These are phyloP conservation scores for Caenorhabditis angaria DNA, from an alignment of 2,888 invertebrate genomes.

Conservation along the genomic window DNA sequence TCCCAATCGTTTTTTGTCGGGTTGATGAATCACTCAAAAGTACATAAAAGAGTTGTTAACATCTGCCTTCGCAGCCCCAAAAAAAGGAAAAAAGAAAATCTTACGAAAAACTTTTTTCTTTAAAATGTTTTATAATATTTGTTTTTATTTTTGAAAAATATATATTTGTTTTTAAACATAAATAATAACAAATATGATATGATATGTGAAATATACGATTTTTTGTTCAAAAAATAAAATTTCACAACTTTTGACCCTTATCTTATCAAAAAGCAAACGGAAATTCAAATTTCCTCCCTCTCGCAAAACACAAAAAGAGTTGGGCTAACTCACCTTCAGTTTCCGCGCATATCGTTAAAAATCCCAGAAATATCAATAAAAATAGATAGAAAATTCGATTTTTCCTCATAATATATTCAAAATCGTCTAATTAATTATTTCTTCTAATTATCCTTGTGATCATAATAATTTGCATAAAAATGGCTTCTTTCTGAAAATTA, in stretches of 20 bases:
- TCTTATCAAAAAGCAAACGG: neutral
- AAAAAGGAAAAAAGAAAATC: neutral
- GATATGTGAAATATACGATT: neutral
- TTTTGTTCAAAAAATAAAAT: no score
- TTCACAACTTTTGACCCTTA: neutral
- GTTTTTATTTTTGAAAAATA: neutral
- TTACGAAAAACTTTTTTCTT: neutral
- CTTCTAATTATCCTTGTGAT: neutral
- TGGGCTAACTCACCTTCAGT: constrained; percentile 7
- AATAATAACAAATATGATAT: neutral
- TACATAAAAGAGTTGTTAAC: neutral
- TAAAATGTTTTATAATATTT: neutral
- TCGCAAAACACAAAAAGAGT: constrained; percentile 3
- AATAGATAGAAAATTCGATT: constrained; percentile 27
- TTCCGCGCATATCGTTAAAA: neutral
- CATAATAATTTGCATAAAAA: neutral
- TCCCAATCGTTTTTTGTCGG: neutral
- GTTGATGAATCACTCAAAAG: neutral
- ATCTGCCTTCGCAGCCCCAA: no score
- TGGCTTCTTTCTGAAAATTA: neutral
- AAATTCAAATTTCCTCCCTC: neutral
- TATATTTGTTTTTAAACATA: neutral
- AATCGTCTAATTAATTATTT: neutral
- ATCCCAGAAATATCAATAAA: constrained; percentile 18
- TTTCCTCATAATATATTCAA: constrained; percentile 20